phyloP scores from a whole-genome alignment of 2,888 invertebrate species.

The Drosophila diplacantha region DNA sequence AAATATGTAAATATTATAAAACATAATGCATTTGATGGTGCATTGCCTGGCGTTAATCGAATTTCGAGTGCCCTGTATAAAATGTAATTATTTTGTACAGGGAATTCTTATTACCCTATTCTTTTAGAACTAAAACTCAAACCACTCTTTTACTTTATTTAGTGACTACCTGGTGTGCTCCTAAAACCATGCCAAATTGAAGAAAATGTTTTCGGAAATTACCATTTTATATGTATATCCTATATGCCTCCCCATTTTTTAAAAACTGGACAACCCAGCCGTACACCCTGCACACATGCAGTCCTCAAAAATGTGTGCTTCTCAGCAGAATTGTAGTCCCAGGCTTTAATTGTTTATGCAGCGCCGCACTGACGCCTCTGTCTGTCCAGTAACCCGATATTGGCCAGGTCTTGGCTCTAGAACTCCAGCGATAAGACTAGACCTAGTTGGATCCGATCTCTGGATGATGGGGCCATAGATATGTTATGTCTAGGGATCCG shows the following conservation, averaged over 20 bases:
- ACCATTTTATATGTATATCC: background rate
- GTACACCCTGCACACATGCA: conserved; percentile 36
- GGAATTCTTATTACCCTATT: background rate
- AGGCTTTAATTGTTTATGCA: conserved; percentile 65
- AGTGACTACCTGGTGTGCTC: too few species aligned
- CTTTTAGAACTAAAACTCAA: background rate
- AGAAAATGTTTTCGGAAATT: background rate
- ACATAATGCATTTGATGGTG: conserved; percentile 32
- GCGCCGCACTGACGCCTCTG: conserved; percentile 68
- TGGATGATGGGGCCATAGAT: conserved; percentile 2
- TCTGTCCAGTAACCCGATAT: conserved; percentile 51
- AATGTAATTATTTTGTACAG: background rate
- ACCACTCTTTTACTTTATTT: too few species aligned
- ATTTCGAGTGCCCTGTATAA: conserved; percentile 2
- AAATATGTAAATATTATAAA: conserved; percentile 42
- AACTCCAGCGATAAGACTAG: conserved; percentile 44
- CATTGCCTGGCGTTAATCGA: conserved; percentile 5
- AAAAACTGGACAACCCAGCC: conserved; percentile 15
- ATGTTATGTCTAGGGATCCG: background rate
- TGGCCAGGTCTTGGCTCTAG: conserved; percentile 13
- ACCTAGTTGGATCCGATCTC: conserved; percentile 22
- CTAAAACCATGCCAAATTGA: background rate
- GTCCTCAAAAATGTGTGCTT: conserved; percentile 63
- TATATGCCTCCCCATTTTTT: background rate
- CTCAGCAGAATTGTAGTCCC: conserved; percentile 57